Evolutionary conservation across 1,140 invertebrate species (phyloP).

Genomic region (Mercenaria mercenaria): DNA sequence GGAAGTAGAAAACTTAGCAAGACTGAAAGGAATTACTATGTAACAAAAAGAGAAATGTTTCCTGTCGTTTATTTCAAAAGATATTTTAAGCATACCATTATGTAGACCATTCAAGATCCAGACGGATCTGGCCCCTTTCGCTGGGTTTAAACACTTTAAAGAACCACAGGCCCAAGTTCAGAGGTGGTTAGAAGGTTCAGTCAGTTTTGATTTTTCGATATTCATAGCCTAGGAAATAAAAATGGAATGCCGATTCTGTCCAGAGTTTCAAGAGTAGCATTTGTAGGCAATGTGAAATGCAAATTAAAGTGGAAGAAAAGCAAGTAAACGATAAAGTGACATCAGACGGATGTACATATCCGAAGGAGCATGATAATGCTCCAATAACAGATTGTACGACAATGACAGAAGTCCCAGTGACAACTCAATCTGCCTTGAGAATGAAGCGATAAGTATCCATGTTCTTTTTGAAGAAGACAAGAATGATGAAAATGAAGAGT

Average conservation of each 20-base stretch:
- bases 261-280: too few species aligned
- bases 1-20: not conserved
- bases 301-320: not conserved
- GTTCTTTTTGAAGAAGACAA: not conserved
- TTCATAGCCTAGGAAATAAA: not conserved
- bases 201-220: not conserved
- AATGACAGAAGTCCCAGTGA: too few species aligned
- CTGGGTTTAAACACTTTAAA: conserved; percentile 17
- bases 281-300: too few species aligned
- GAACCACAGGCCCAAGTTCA: not conserved
- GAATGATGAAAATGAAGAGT: not conserved
- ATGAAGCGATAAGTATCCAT: not conserved
- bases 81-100: conserved; percentile 25
- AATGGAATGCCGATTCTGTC: too few species aligned
- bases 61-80: conserved; percentile 23
- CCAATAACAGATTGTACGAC: not conserved
- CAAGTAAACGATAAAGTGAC: not conserved
- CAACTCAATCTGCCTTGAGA: too few species aligned
- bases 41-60: conserved; percentile 7
- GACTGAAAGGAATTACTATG: conserved; percentile 19
- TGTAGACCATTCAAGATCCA: not conserved
- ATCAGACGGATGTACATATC: not conserved
- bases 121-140: not conserved
- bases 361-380: not conserved
- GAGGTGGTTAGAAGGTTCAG: not conserved